Percentiles rank a stretch among this genome's conserved stretches.
Conservation (phyloP, 2,113 vertebrate genomes). For the Bubo blakistoni region DNA sequence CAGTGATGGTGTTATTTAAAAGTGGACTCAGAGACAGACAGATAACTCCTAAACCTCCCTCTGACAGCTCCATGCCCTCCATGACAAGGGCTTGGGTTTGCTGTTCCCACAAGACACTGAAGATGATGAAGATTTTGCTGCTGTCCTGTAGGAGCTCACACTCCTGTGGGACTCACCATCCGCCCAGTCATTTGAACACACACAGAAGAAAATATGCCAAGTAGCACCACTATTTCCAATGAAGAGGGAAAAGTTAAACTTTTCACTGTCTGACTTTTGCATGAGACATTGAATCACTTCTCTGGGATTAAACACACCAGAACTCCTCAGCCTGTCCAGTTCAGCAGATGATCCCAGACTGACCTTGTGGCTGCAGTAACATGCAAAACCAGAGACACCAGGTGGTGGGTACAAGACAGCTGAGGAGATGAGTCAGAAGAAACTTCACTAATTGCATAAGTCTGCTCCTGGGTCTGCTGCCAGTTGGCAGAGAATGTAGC, state of each 20-base stretch:
- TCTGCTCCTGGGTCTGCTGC: conserved; percentile 4
- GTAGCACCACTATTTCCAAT: not conserved
- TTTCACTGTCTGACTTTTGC: not conserved
- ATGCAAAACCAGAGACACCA: not conserved
- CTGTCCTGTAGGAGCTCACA: not conserved
- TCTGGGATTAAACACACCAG: not conserved
- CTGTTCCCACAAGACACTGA: not conserved
- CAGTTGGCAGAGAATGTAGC: conserved; percentile 3
- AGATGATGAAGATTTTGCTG: not conserved
- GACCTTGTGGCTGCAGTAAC: not conserved
- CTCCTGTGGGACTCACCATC: not conserved
- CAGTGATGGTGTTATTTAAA: not conserved
- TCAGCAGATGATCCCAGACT: not conserved
- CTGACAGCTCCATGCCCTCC: not conserved
- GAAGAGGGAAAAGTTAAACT: not conserved
- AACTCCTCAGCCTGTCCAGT: not conserved
- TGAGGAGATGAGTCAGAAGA: not conserved
- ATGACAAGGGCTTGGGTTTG: not conserved
- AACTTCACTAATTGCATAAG: not conserved
- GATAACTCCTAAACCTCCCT: not conserved
- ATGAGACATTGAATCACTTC: not conserved
- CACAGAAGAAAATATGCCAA: not conserved
- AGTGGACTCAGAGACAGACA: not conserved
- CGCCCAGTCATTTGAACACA: not conserved
- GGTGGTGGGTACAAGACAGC: not conserved